Evolutionary conservation across 2,888 invertebrate genomes (phyloP), one percentile per base, ranked within the genome.

Genomic region (Heteromyza rotundicornis): DNA sequence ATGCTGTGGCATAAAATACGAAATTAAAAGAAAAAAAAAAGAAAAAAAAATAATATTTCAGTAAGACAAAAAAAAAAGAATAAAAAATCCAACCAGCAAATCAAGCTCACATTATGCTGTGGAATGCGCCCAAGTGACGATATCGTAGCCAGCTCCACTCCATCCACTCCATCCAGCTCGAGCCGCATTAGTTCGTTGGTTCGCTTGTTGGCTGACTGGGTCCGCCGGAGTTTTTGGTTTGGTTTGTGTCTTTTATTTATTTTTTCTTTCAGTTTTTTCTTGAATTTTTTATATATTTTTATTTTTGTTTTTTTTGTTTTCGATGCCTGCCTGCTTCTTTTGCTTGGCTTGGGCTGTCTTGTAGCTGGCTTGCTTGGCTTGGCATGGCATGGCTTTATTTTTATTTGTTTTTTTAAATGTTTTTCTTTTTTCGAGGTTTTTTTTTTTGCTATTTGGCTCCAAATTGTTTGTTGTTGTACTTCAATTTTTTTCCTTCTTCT

Each of bases 51-150:
- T 27, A 57, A 57, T 20, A 2, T 52, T 55, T 23, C 12, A 62
- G 59, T 58, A 51, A 57, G 17, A 60, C 51, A 49, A 51, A 50
- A 57, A 59, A 68, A 69, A 61, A 71, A 66, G 66, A 71, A 74
- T 12, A 74, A 75, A 35, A 47, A 64, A 67, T 77, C 75, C 76
- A 78, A 77, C 74, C 77, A 79, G 77, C 79, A 78, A 80, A 78
- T 77, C 79, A 79, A 80, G 80, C 78, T 76, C 76, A 77, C 73
- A 79, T 79, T 78, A 76, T 78, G 76, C 74, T 74, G 66, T 75
- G 80, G 78, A 78, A 78, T 78, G 79, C 76, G 76, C 80, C 80
- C 79, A 78, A 78, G 78, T 78, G 78, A 78, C 78, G 78, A 78
- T 78, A 70, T 64, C 7, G 52, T 14, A 20, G 35, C 35, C 52